Base-by-base conservation (phyloP, 2,888 invertebrate species). In the Thysanoteuthis rhombus region DNA sequence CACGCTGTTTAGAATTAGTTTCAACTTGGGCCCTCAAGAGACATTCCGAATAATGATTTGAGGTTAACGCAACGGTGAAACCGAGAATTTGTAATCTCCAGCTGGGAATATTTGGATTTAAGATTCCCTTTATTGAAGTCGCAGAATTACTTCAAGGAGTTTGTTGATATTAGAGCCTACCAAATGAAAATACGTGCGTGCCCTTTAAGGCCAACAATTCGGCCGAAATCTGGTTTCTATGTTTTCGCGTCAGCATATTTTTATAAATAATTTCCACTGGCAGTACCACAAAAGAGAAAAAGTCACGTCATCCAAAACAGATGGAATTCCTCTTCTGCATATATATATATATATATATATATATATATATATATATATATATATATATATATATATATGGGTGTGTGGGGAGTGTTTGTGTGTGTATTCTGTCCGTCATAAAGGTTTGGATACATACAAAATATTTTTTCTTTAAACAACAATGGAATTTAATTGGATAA, bases 281-380 rank as follows among this genome's bases (percentile, higher is more conserved):
- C n/a, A 3, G 75, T 75, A 1, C 36, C 16, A 16, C n/a, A 75
- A 75, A n/a, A 75, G 12, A n/a, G n/a, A 36, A 36, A 75, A 36
- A 75, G n/a, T n/a, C 75, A 75, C 75, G n/a, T 75, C n/a, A 75
- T 25, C 36, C 16, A 16, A 19, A 75, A n/a, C n/a, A 75, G n/a
- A n/a, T 75, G 12, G 75, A 75, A 75, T 75, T 75, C 36, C n/a
- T 75, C n/a, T 75, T 75, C 12, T 16, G 12, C n/a, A 16, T 19
- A 75, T 6, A 12, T 16, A 75, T 19, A 75, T 19, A n/a, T 0
- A 75, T n/a, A 75, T n/a, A 75, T n/a, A 75, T n/a, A 75, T n/a
- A 75, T n/a, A 75, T n/a, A 75, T 75, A 75, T 75, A 75, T 75
- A 75, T 75, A 75, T 75, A 75, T 75, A 75, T 75, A 75, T 75